Evolutionary conservation across 2,888 invertebrate species (phyloP), one percentile per base, ranked within the genome.

Genomic region (Brachyopa scutellaris): DNA sequence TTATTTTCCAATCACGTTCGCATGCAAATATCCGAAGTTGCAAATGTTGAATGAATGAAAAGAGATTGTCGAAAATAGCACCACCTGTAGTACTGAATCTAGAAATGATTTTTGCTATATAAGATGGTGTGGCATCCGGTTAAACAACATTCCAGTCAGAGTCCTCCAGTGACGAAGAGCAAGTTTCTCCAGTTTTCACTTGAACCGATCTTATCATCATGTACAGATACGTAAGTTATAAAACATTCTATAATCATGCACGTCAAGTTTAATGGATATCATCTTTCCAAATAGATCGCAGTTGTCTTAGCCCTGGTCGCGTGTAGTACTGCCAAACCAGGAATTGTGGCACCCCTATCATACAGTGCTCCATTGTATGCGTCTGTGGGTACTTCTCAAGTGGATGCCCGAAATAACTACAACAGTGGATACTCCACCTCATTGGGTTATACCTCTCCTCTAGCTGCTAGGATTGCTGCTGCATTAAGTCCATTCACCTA

Each of bases 301-400:
- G 26, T 88, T 42, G 77, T 87, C 59, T 67, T 88, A 62, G 88
- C 88, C 8, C 66, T 87, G 31, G 73, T 87, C 29, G 87, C 87
- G 23, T 86, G 86, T 74, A 85, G 86, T 15, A 66, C 85, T 6
- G 88, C 85, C n/a, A 79, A 86, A 1, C 82, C 84, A 15, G 82
- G 84, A 38, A 84, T 80, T 26, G 84, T 85, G 1, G 86, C 87
- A n/a, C 85, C 90, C 84, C 33, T 87, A 47, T 89, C 92, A 76
- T 92, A 91, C 66, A 91, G 91, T 66, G 91, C 92, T 72, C 91
- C 89, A 6, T 69, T 90, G 11, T 89, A 87, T 49, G 87, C 89
- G 26, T 86, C 88, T 7, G 88, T 87, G 7, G 87, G 88, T 59
- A 88, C 88, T 77, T 88, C 87, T 55, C 90, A 89, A 84, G 84